Conservation (phyloP, 2,797 vertebrate species). For the Urocyon cinereoargenteus region DNA sequence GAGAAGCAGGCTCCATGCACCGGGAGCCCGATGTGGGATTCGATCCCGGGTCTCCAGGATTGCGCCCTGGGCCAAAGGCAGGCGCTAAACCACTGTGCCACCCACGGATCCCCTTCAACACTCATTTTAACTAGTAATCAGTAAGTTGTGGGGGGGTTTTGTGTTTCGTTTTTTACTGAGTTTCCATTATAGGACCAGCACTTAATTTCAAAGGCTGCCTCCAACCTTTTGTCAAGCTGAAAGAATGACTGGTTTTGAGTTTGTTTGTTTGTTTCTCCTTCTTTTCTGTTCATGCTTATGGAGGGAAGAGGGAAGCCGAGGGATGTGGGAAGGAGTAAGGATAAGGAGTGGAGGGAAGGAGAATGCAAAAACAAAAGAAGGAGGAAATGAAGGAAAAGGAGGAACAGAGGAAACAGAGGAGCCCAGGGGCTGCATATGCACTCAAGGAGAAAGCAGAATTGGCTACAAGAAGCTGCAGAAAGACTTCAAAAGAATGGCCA, state of each 20-base stretch:
- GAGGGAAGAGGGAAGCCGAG: neutral
- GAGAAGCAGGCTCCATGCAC: no score
- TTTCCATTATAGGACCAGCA: neutral
- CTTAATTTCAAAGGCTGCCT: neutral
- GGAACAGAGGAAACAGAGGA: neutral
- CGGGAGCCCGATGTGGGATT: no score
- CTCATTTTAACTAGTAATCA: neutral
- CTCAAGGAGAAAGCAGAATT: neutral
- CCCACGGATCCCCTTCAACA: no score
- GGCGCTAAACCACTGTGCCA: no score
- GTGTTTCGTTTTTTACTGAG: neutral
- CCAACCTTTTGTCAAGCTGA: neutral
- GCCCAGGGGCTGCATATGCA: accelerated
- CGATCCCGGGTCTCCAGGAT: no score
- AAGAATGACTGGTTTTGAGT: neutral
- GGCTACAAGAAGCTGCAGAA: neutral
- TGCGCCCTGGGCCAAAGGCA: no score
- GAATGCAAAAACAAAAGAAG: neutral
- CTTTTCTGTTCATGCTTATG: neutral
- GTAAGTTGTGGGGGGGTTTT: no score
- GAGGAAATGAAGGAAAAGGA: neutral
- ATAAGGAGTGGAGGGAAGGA: neutral
- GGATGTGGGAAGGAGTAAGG: accelerated
- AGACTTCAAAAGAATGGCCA: neutral
- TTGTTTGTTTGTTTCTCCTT: neutral